Percentiles rank a stretch among this genome's conserved stretches.
Conservation (phyloP, 2,113 vertebrate species). For the Suncus etruscus region DNA sequence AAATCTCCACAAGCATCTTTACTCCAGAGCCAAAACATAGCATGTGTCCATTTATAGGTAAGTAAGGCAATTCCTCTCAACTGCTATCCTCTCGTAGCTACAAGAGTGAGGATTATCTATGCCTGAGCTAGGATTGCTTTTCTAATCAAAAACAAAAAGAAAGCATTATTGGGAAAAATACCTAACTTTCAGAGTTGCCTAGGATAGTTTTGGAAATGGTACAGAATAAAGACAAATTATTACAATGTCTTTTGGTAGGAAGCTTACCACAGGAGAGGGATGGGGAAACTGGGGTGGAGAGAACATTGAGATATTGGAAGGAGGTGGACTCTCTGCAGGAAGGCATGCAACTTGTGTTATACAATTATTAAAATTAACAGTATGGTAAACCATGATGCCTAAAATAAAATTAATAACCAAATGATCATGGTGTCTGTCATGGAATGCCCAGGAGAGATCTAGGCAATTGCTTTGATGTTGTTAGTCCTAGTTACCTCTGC, state of each 20-base stretch:
- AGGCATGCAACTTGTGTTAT: too few species aligned
- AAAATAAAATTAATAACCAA: background rate
- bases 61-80: constrained; percentile 1
- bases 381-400: too few species aligned
- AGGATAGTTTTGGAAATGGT: constrained; percentile 1
- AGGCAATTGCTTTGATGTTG: constrained; percentile 59
- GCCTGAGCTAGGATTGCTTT: background rate
- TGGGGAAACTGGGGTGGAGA: too few species aligned
- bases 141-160: constrained; percentile 51
- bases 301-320: too few species aligned
- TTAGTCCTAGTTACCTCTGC: constrained; percentile 80
- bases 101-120: background rate
- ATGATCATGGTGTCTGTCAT: constrained; percentile 52
- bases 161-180: constrained; percentile 3
- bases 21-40: background rate
- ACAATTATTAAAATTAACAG: too few species aligned
- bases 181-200: constrained; percentile 5
- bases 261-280: too few species aligned
- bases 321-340: too few species aligned
- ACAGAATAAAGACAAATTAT: constrained; percentile 51
- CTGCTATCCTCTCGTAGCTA: background rate
- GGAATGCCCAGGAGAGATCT: constrained; percentile 54
- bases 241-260: too few species aligned
- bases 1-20: background rate
- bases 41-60: background rate